Conservation (phyloP, 2,113 vertebrate genomes). For the Otolemur garnettii region DNA sequence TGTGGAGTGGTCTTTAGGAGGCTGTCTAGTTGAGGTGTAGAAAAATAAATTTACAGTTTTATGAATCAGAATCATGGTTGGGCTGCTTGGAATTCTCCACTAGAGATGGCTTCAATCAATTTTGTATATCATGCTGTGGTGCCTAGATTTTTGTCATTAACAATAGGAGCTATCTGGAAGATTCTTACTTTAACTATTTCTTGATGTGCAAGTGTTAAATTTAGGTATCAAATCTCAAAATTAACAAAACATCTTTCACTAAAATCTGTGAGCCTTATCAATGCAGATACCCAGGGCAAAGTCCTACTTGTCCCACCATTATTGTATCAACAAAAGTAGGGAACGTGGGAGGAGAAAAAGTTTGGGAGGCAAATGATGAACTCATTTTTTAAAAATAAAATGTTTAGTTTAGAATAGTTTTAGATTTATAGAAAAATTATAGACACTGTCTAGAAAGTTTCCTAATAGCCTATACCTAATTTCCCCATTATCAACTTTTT, state of each 20-base stretch:
- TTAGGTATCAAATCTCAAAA: slow-evolving; percentile 5
- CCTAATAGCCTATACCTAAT: neutral
- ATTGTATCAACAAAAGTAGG: neutral
- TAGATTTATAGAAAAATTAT: neutral
- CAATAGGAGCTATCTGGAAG: neutral
- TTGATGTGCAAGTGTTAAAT: neutral
- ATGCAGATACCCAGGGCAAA: neutral
- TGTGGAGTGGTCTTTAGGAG: neutral
- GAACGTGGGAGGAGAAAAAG: neutral
- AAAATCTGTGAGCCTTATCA: neutral
- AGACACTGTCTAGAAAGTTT: neutral
- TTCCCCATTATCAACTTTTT: neutral
- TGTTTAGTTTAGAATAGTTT: slow-evolving; percentile 5
- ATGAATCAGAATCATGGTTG: neutral
- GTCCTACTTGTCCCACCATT: neutral
- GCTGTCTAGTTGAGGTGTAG: neutral
- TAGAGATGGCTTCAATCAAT: neutral
- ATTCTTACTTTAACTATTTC: neutral
- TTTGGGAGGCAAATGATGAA: neutral
- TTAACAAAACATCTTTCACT: neutral
- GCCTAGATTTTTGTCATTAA: neutral
- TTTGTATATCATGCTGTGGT: neutral
- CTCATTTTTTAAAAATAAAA: neutral
- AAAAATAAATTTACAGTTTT: neutral
- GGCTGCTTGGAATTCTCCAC: neutral